Evolutionary conservation across 2,113 vertebrate genomes (phyloP).

Genomic region (Scartelaos histophorus): DNA sequence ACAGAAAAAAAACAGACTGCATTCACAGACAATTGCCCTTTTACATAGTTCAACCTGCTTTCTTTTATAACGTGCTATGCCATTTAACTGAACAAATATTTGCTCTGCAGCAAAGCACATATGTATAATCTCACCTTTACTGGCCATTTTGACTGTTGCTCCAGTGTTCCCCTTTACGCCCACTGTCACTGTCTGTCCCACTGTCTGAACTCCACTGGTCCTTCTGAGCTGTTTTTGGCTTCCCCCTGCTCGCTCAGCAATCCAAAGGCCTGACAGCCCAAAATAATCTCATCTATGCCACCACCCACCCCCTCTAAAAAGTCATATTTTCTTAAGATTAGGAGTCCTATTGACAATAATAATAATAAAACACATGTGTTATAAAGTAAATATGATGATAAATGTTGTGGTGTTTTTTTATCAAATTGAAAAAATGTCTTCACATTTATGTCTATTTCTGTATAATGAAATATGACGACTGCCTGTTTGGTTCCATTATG

Average conservation of each 20-base stretch:
- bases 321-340: conserved; percentile 22
- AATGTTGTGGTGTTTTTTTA: background rate
- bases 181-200: conserved; percentile 37
- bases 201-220: conserved; percentile 40
- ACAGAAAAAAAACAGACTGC: background rate
- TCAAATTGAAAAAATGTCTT: background rate
- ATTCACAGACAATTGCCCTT: background rate
- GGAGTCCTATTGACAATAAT: background rate
- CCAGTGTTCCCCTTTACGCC: conserved; percentile 34
- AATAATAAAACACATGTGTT: background rate
- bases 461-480: conserved; percentile 1
- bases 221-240: conserved; percentile 74
- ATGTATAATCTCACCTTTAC: conserved; percentile 71
- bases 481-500: background rate
- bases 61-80: background rate
- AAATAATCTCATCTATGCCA: conserved; percentile 71
- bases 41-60: background rate
- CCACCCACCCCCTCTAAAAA: conserved; percentile 50
- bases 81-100: background rate
- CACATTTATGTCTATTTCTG: conserved; percentile 2
- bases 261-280: conserved; percentile 65
- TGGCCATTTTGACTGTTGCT: conserved; percentile 68
- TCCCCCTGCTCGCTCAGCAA: conserved; percentile 72
- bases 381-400: background rate
- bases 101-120: background rate